Conservation (phyloP, 2,888 invertebrate species). For the Heliconius erato region DNA sequence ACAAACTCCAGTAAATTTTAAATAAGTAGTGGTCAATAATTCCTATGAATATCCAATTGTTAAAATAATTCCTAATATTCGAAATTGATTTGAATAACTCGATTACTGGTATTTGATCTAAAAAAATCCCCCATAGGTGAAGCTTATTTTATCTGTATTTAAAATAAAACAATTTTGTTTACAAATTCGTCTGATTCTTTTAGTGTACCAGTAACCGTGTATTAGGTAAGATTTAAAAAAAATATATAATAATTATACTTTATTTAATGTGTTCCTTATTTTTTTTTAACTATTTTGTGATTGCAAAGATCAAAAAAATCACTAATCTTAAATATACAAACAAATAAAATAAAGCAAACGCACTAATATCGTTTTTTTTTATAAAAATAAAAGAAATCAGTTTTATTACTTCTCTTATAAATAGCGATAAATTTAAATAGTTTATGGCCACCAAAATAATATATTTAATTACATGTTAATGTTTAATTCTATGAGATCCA, state of each 20-base stretch:
- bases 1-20: background rate
- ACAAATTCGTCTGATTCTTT: too few relatives aligned
- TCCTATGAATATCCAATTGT: background rate
- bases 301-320: background rate
- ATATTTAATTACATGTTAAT: background rate
- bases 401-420: too few relatives aligned
- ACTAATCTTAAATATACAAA: background rate
- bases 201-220: too few relatives aligned
- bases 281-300: background rate
- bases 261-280: too few relatives aligned
- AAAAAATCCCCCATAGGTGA: background rate
- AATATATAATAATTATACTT: too few relatives aligned
- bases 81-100: conserved; percentile 2
- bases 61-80: conserved; percentile 15
- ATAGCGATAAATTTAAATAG: too few relatives aligned
- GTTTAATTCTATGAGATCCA: conserved; percentile 34
- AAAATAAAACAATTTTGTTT: too few relatives aligned
- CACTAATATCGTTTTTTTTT: too few relatives aligned
- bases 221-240: too few relatives aligned
- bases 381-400: too few relatives aligned
- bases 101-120: background rate
- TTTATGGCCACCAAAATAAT: too few relatives aligned
- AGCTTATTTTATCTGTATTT: background rate
- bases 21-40: background rate
- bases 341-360: background rate